Evolutionary conservation across 2,113 vertebrate genomes (phyloP), one percentile per base, ranked within the genome.

Genomic region (Coturnix japonica): DNA sequence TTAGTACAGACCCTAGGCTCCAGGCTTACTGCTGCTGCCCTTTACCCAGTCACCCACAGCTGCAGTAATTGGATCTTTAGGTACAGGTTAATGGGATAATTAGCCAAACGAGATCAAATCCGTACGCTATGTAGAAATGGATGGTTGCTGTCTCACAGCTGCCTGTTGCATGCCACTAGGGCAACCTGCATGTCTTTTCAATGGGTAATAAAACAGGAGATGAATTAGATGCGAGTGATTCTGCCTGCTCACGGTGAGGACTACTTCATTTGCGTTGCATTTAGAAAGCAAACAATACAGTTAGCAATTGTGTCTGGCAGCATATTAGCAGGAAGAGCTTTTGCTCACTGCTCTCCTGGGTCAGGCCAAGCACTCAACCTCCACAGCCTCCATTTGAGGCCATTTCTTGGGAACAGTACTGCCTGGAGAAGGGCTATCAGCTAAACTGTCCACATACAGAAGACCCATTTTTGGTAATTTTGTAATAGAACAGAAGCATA

Each of bases 81-180:
- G 96, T 96, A 95, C 93, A 97, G 97, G 97, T 97, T 98, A 98
- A 98, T 97, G 95, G 96, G 96, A 93, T 97, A 97, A 97, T 98
- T 97, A 97, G 95, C 88, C 95, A 97, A 97, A 97, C 41, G 93
- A 81, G 93, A 96, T 97, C 96, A 92, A 94, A 96, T 95, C 94
- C 94, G 89, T 95, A 85, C 1, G 4, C 85, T 88, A 63, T 11
- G 60, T 95, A 89, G 94, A 97, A 98, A 97, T 96, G 89, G 95
- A 97, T 97, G 94, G 49, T 76, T 93, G 91, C 95, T 97, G 94
- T 97, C 97, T 96, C 30, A 9, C 23, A 94, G 94, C 70, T 16
- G 41, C 95, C 91, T 96, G 91, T 94, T 94, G 91, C 81, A 95
- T 6, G 44, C 79, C 15, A 41, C 84, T 81, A 43, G 80, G 90